These are phyloP conservation scores for Pseudomyrmex dendroicus DNA, from an alignment of 1,140 invertebrate genomes.

Conservation along the genomic window DNA sequence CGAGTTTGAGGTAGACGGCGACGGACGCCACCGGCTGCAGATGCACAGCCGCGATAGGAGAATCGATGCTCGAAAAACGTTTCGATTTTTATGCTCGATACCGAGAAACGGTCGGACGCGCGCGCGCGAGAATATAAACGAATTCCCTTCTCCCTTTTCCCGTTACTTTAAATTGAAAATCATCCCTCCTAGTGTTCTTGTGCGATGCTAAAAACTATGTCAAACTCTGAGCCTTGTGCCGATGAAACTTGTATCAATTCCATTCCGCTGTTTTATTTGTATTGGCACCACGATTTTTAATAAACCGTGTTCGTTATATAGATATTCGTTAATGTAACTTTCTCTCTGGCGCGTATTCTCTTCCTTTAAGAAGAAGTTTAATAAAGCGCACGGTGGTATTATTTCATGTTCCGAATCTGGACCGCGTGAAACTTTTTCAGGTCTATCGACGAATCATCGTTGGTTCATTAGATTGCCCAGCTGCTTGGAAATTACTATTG, in stretches of 20 bases:
- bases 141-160: neutral
- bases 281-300: conserved; percentile 24
- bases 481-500: conserved; percentile 67
- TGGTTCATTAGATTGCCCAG: conserved; percentile 69
- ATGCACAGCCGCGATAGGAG: conserved; percentile 26
- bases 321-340: conserved; percentile 11
- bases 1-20: neutral
- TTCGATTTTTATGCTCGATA: conserved; percentile 44
- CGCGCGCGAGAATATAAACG: conserved; percentile 35
- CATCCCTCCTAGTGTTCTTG: neutral
- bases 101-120: conserved; percentile 27
- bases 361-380: conserved; percentile 43
- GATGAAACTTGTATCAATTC: conserved; percentile 29
- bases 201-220: conserved; percentile 37
- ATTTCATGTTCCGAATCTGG: conserved; percentile 51
- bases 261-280: conserved; percentile 36
- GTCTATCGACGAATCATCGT: conserved; percentile 68
- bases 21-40: neutral
- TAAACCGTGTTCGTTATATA: neutral
- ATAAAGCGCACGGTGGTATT: conserved; percentile 50
- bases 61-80: conserved; percentile 24
- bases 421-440: conserved; percentile 53
- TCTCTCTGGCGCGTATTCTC: neutral
- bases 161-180: conserved; percentile 51
- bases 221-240: conserved; percentile 20